phyloP scores from a whole-genome alignment of 1,140 invertebrate genomes.

The Hylaeus anthracinus region DNA sequence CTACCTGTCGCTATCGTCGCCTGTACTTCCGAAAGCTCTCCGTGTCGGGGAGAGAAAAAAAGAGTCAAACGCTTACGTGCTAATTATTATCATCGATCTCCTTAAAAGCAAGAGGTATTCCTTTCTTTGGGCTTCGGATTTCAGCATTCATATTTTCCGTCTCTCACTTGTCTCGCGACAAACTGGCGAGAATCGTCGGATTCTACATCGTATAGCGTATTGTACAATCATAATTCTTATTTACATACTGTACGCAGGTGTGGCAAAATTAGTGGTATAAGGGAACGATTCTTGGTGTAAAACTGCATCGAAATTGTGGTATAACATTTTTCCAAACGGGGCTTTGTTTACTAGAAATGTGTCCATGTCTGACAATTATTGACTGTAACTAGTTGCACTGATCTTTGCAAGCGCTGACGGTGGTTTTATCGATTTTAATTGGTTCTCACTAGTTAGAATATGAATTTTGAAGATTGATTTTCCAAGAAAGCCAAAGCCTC shows the following conservation, averaged over 20 bases:
- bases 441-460: too few relatives aligned
- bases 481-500: too few relatives aligned
- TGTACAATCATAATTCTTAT: conserved; percentile 49
- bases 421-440: too few relatives aligned
- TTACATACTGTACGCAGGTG: conserved; percentile 28
- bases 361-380: too few relatives aligned
- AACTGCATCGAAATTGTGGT: too few relatives aligned
- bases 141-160: conserved; percentile 42
- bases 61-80: conserved; percentile 71
- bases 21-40: background rate
- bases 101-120: conserved; percentile 70
- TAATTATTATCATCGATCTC: conserved; percentile 80
- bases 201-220: conserved; percentile 4
- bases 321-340: too few relatives aligned
- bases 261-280: too few relatives aligned
- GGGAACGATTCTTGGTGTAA: too few relatives aligned
- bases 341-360: too few relatives aligned
- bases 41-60: background rate
- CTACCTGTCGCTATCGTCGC: conserved; percentile 10
- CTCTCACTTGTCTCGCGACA: conserved; percentile 34
- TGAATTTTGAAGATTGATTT: too few relatives aligned
- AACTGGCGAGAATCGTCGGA: conserved; percentile 17
- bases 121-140: conserved; percentile 46
- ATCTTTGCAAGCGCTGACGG: too few relatives aligned
- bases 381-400: too few relatives aligned